phyloP scores from a whole-genome alignment of 2,113 vertebrate genomes.

The Ochotona princeps region DNA sequence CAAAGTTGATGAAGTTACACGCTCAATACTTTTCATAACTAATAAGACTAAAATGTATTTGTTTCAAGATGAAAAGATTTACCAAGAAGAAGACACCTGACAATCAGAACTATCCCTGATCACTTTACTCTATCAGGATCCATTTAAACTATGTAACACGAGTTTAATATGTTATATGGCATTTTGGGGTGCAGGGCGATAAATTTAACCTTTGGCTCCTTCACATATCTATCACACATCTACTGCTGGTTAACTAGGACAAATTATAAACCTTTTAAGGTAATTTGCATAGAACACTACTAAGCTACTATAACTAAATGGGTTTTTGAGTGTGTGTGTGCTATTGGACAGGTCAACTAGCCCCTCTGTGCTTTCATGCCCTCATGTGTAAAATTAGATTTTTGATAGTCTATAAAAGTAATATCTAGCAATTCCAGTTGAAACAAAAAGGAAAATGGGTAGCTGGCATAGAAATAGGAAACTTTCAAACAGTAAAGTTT shows the following conservation, averaged over 20 bases:
- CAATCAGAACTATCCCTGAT: neutral
- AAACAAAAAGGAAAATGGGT: conserved; percentile 36
- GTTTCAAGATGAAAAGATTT: conserved; percentile 24
- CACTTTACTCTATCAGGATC: neutral
- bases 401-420: neutral
- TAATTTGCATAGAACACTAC: neutral
- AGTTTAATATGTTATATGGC: neutral
- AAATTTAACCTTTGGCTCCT: neutral
- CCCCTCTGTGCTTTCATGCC: neutral
- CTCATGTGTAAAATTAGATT: neutral
- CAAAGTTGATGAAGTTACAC: conserved; percentile 55
- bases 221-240: neutral
- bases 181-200: neutral
- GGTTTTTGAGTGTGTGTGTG: neutral
- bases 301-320: neutral
- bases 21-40: conserved; percentile 48
- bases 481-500: neutral
- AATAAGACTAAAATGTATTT: conserved; percentile 55
- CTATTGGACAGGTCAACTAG: neutral
- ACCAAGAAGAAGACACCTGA: conserved; percentile 22
- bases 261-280: neutral
- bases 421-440: neutral
- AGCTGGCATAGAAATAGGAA: neutral
- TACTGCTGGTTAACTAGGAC: neutral
- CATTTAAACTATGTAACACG: neutral